phyloP scores from a whole-genome alignment of 2,797 vertebrate species.

The Megaceryle alcyon region DNA sequence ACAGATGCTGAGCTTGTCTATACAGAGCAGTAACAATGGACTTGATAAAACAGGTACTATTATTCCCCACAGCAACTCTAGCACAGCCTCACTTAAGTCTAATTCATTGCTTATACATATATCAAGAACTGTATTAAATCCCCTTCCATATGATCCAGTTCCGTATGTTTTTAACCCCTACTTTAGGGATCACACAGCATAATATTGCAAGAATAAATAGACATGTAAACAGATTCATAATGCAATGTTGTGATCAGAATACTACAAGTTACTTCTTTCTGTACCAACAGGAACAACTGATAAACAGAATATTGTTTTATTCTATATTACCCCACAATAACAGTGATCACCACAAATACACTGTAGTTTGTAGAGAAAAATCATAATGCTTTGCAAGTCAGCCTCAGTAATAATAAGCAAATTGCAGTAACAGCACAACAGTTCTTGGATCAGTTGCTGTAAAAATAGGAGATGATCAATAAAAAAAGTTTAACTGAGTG shows the following conservation, averaged over 20 bases:
- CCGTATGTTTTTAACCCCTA: neutral
- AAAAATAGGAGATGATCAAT: neutral
- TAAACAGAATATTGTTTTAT: neutral
- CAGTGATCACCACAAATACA: neutral
- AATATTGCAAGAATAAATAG: neutral
- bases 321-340: neutral
- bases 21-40: neutral
- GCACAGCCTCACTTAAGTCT: neutral
- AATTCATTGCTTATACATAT: neutral
- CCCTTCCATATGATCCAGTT: neutral
- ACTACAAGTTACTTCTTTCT: neutral
- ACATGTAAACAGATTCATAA: neutral
- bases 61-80: neutral
- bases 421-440: neutral
- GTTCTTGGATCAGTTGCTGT: neutral
- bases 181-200: neutral
- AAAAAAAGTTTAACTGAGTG: neutral
- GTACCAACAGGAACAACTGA: neutral
- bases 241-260: neutral
- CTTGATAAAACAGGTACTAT: neutral
- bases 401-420: neutral
- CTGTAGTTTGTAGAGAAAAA: neutral
- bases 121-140: neutral
- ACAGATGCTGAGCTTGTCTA: neutral
- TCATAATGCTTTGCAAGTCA: neutral